Conservation (phyloP, 2,113 vertebrate species). For the Carassius gibelio region DNA sequence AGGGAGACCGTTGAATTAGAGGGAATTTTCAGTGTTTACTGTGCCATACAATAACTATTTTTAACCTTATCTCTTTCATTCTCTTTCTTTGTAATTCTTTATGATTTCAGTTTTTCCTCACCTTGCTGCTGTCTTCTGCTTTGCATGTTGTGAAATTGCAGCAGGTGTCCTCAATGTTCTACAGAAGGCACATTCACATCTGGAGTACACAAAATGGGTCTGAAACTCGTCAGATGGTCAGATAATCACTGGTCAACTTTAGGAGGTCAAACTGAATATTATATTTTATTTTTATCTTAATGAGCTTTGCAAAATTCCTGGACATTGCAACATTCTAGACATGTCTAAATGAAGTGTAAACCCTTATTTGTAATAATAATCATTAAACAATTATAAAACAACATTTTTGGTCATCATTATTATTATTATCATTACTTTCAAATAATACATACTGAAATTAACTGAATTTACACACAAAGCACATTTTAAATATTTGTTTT, state of each 20-base stretch:
- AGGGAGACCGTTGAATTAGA: slow-evolving; percentile 88
- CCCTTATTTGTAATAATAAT: neutral
- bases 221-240: neutral
- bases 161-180: slow-evolving; percentile 38
- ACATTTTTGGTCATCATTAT: too few relatives aligned
- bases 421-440: too few relatives aligned
- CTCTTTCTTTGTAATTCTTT: slow-evolving; percentile 46
- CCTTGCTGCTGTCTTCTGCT: slow-evolving; percentile 51
- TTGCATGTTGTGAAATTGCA: slow-evolving; percentile 53
- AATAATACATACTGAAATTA: too few relatives aligned
- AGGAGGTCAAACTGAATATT: neutral
- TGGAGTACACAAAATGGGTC: neutral
- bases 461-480: too few relatives aligned
- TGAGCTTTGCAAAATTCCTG: neutral
- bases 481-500: too few relatives aligned
- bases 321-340: neutral
- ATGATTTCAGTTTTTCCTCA: slow-evolving; percentile 37
- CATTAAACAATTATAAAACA: too few relatives aligned
- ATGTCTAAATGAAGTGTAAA: neutral
- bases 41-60: slow-evolving; percentile 84
- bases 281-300: neutral
- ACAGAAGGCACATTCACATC: neutral
- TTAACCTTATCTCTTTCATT: slow-evolving; percentile 75
- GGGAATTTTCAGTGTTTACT: slow-evolving; percentile 83
- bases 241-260: neutral